Percentiles rank a stretch among this genome's conserved stretches.
Evolutionary conservation across 2,888 invertebrate genomes (phyloP).

Genomic region (Drosophila merina): DNA sequence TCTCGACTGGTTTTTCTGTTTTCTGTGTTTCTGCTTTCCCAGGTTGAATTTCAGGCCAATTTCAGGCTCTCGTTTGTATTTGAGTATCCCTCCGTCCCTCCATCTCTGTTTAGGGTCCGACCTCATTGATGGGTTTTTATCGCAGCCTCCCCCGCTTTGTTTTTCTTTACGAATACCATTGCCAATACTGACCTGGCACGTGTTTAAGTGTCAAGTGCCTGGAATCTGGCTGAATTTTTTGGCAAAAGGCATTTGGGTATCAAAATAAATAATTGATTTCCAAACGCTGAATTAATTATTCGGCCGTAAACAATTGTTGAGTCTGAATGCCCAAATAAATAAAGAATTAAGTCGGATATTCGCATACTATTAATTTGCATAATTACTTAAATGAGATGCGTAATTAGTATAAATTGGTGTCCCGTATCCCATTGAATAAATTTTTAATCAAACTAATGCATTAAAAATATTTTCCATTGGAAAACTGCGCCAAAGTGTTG

Average conservation of each 20-base stretch:
- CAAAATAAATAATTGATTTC: slow-evolving; percentile 37
- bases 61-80: neutral
- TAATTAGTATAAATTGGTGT: slow-evolving; percentile 58
- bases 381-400: slow-evolving; percentile 66
- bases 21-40: slow-evolving; percentile 11
- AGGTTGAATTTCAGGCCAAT: slow-evolving; percentile 37
- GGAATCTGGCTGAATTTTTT: neutral
- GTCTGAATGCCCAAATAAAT: slow-evolving; percentile 35
- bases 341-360: slow-evolving; percentile 20
- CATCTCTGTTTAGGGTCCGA: slow-evolving; percentile 16
- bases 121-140: slow-evolving; percentile 37
- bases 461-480: slow-evolving; percentile 37
- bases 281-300: slow-evolving; percentile 55
- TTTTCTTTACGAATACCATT: slow-evolving; percentile 1
- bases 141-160: neutral
- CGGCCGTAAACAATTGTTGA: slow-evolving; percentile 16
- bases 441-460: slow-evolving; percentile 63
- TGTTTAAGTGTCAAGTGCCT: slow-evolving; percentile 44
- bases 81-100: neutral
- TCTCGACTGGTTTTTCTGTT: slow-evolving; percentile 12
- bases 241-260: slow-evolving; percentile 13
- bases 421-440: slow-evolving; percentile 30
- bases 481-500: slow-evolving; percentile 9
- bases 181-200: slow-evolving; percentile 35
- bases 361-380: slow-evolving; percentile 62